Evolutionary conservation across 2,888 invertebrate genomes (phyloP), one percentile per base, ranked within the genome.

Genomic region (Drosophila kuntzei): DNA sequence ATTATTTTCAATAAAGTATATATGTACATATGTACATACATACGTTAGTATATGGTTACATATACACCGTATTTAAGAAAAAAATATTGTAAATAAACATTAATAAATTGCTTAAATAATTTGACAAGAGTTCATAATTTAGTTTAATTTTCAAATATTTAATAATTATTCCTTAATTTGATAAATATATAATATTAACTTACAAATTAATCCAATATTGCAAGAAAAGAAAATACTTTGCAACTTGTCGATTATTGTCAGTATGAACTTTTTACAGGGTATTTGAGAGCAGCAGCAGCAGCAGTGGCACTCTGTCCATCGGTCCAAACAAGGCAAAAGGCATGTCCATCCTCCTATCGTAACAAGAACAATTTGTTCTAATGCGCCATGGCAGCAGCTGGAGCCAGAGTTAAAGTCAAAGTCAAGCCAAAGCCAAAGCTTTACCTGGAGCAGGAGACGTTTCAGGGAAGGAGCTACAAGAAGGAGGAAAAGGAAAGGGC

Each of bases 311-410:
- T 76, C 88, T 73, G 82, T 81, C 75, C 85, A 74, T 71, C 62
- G 87, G 76, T 76, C 84, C 89, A 87, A 89, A 81, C 88, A 89
- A 79, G 89, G 84, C 71, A 89, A 85, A 69, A 79, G 76, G 79
- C 88, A 84, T 81, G 89, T 85, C 79, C 82, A 85, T 87, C 87
- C 80, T 86, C 72, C 86, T 86, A 84, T 89, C 86, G 89, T 82
- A 84, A 84, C 84, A 89, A 84, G 89, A 89, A 87, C 89, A 84
- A 84, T 89, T 84, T 84, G 83, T 84, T 84, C 83, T 84, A 84
- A 84, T 89, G 87, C 85, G 62, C 81, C 75, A 50, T 81, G 82
- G 87, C 89, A 83, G 80, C 80, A 66, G 68, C 69, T 60, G 67
- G 44, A 63, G 47, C 41, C 46, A 58, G 22, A 51, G 54, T 49